Percentiles rank a stretch among this genome's conserved stretches.
These are phyloP conservation scores for Schlechtendalia chinensis DNA, from an alignment of 1,140 invertebrate species.

Conservation along the genomic window DNA sequence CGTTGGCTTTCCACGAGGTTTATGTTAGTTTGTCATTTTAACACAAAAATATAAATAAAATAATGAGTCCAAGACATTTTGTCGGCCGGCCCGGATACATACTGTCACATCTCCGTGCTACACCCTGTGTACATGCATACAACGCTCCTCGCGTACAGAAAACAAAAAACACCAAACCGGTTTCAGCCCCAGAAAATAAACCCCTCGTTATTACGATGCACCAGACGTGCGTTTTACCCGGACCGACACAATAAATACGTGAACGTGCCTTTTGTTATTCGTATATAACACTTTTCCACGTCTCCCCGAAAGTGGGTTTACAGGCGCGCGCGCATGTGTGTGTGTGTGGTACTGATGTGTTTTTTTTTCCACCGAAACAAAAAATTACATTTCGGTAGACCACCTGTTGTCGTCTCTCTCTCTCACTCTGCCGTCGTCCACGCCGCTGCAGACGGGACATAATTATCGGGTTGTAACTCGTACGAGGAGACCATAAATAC, in stretches of 20 bases:
- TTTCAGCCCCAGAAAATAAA: neutral
- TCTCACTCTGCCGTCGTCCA: neutral
- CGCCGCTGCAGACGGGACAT: neutral
- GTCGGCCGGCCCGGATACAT: too few species aligned
- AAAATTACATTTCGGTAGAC: conserved; percentile 1
- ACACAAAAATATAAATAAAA: too few species aligned
- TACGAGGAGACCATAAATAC: neutral
- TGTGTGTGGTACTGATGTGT: neutral
- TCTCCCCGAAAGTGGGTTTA: neutral
- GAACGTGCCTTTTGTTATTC: conserved; percentile 29
- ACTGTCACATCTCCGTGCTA: neutral
- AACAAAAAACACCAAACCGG: neutral
- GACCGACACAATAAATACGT: too few species aligned
- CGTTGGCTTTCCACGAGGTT: too few species aligned
- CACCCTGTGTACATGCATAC: neutral
- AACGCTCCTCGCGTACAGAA: neutral
- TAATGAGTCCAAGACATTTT: too few species aligned
- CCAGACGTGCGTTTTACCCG: neutral
- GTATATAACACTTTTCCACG: conserved; percentile 1
- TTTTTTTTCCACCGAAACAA: neutral
- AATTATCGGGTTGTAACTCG: neutral
- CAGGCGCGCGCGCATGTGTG: too few species aligned
- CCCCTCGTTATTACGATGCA: neutral
- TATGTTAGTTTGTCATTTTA: too few species aligned
- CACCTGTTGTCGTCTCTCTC: conserved; percentile 30